phyloP scores from a whole-genome alignment of 1,140 invertebrate species.

The Condylostylus longicornis region DNA sequence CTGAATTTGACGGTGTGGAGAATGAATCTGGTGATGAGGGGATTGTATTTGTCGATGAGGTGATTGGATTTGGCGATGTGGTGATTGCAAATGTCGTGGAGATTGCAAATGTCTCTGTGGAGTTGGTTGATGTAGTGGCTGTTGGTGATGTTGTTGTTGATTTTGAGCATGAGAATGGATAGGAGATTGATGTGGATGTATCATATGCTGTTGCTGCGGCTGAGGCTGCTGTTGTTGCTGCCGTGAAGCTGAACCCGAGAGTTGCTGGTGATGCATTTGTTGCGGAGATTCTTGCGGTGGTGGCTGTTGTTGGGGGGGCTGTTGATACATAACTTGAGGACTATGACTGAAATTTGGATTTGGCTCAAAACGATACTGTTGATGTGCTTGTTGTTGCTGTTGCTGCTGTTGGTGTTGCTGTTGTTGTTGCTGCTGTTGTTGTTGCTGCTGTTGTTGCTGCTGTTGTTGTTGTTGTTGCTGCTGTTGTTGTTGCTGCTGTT shows the following conservation, averaged over 20 bases:
- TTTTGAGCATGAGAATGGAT: slow-evolving; percentile 12
- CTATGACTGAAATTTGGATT: too few species aligned
- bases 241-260: background rate
- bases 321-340: too few species aligned
- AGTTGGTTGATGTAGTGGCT: slow-evolving; percentile 2
- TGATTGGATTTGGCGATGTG: background rate
- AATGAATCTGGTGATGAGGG: background rate
- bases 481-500: slow-evolving; percentile 14
- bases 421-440: slow-evolving; percentile 14
- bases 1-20: background rate
- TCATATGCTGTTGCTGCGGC: slow-evolving; percentile 19
- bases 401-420: slow-evolving; percentile 17
- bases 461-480: slow-evolving; percentile 14
- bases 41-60: background rate
- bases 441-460: slow-evolving; percentile 19
- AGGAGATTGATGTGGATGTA: slow-evolving; percentile 1
- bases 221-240: slow-evolving; percentile 8
- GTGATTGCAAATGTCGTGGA: background rate
- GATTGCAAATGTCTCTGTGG: background rate
- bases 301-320: slow-evolving; percentile 11
- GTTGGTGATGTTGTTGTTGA: slow-evolving; percentile 22
- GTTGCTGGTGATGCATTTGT: slow-evolving; percentile 12
- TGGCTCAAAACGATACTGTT: too few species aligned
- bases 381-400: slow-evolving; percentile 20
- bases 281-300: slow-evolving; percentile 8